phyloP scores from a whole-genome alignment of 2,797 vertebrate species.

The Aulostomus chinensis region DNA sequence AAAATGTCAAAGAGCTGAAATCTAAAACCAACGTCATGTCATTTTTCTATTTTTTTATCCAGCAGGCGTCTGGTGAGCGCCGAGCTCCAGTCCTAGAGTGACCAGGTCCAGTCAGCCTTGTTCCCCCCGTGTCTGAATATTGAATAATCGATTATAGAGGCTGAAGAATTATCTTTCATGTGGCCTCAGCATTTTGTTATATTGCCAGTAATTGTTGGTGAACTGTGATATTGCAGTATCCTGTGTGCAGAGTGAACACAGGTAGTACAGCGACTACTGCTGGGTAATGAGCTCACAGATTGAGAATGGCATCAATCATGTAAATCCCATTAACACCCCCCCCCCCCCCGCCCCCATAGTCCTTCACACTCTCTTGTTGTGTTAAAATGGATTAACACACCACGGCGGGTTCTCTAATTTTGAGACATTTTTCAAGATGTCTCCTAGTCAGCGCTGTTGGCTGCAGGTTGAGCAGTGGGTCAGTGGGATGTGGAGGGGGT shows the following conservation, averaged over 20 bases:
- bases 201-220: conserved; percentile 6
- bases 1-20: too few relatives aligned
- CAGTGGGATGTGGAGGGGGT: conserved; percentile 50
- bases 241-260: conserved; percentile 14
- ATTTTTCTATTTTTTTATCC: too few relatives aligned
- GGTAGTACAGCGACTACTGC: background rate
- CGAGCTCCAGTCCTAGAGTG: too few relatives aligned
- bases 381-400: too few relatives aligned
- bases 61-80: too few relatives aligned
- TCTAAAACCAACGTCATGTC: too few relatives aligned
- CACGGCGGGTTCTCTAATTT: too few relatives aligned
- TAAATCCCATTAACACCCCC: background rate
- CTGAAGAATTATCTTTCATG: background rate
- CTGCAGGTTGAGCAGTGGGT: conserved; percentile 52
- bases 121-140: conserved; percentile 8
- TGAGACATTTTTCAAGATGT: background rate
- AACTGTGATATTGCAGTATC: conserved; percentile 3
- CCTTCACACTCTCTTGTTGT: too few relatives aligned
- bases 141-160: conserved; percentile 19
- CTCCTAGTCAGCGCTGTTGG: conserved; percentile 4
- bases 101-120: background rate
- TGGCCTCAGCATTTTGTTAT: conserved; percentile 4
- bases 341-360: background rate
- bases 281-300: conserved; percentile 23
- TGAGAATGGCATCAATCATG: conserved; percentile 10